phyloP scores from a whole-genome alignment of 2,888 invertebrate species.

The Carabus problematicus region DNA sequence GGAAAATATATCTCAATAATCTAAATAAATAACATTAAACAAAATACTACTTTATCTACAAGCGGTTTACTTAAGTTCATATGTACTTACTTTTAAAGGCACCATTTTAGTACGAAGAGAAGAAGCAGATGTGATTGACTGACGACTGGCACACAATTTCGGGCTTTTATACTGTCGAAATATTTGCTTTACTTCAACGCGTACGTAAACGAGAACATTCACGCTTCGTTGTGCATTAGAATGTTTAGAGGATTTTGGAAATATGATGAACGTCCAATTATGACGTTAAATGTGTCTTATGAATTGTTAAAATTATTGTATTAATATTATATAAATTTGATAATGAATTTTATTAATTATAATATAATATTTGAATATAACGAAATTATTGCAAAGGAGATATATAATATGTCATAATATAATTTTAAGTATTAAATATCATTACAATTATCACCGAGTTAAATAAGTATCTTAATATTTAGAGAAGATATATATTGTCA shows the following conservation, averaged over 20 bases:
- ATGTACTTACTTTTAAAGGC: slow-evolving; percentile 17
- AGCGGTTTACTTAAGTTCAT: background rate
- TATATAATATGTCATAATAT: too few relatives aligned
- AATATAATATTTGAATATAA: background rate
- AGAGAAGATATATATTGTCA: too few relatives aligned
- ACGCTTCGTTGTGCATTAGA: slow-evolving; percentile 23
- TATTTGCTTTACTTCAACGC: slow-evolving; percentile 20
- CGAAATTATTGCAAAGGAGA: too few relatives aligned
- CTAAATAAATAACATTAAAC: too few relatives aligned
- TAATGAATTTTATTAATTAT: background rate
- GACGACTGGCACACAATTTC: slow-evolving; percentile 5
- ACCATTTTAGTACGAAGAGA: slow-evolving; percentile 23
- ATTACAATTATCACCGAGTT: too few relatives aligned
- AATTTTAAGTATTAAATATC: too few relatives aligned
- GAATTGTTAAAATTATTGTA: background rate
- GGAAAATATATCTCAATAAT: too few relatives aligned
- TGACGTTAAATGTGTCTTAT: background rate
- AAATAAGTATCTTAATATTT: too few relatives aligned
- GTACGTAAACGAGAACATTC: slow-evolving; percentile 7
- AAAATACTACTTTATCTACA: background rate
- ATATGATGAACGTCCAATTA: background rate
- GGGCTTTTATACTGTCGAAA: too few relatives aligned
- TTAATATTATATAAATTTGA: background rate
- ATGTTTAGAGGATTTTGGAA: slow-evolving; percentile 22
- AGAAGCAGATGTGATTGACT: slow-evolving; percentile 21